These are phyloP conservation scores for Augochlora pura DNA, from an alignment of 1,140 invertebrate genomes.

Conservation along the genomic window DNA sequence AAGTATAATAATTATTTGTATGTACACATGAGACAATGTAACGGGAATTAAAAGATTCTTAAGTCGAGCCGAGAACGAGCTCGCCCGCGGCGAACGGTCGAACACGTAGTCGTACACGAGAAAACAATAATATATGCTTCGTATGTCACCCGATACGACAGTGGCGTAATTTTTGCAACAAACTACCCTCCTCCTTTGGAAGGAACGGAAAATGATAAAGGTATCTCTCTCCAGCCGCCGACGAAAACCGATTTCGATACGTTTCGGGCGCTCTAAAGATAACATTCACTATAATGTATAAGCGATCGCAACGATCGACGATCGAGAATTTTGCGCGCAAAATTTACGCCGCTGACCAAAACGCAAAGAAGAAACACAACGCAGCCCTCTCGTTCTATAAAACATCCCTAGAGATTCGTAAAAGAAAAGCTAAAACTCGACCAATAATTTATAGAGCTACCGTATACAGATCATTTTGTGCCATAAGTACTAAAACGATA, in stretches of 20 bases:
- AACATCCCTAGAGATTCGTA: background rate
- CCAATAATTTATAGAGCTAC: conserved; percentile 38
- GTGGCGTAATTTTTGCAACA: conserved; percentile 41
- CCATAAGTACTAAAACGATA: conserved; percentile 50
- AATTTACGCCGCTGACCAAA: conserved; percentile 42
- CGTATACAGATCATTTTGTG: conserved; percentile 49
- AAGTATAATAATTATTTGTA: conserved; percentile 77
- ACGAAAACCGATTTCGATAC: background rate
- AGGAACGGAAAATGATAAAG: background rate
- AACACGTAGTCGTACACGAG: conserved; percentile 43
- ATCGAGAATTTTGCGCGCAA: background rate
- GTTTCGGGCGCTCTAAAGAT: background rate
- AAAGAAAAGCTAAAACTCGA: background rate
- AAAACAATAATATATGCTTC: conserved; percentile 65
- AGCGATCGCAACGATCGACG: no score
- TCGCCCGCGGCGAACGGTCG: conserved; percentile 21
- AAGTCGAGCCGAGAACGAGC: conserved; percentile 52
- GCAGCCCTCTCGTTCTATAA: background rate
- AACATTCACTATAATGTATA: background rate
- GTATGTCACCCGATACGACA: conserved; percentile 42
- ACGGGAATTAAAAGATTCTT: conserved; percentile 70
- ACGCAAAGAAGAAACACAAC: conserved; percentile 5
- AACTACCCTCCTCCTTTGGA: background rate
- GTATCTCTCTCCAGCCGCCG: background rate
- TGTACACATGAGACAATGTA: conserved; percentile 72